These are phyloP conservation scores for Puffinus mauretanicus DNA, from an alignment of 2,113 vertebrate species.

Conservation along the genomic window DNA sequence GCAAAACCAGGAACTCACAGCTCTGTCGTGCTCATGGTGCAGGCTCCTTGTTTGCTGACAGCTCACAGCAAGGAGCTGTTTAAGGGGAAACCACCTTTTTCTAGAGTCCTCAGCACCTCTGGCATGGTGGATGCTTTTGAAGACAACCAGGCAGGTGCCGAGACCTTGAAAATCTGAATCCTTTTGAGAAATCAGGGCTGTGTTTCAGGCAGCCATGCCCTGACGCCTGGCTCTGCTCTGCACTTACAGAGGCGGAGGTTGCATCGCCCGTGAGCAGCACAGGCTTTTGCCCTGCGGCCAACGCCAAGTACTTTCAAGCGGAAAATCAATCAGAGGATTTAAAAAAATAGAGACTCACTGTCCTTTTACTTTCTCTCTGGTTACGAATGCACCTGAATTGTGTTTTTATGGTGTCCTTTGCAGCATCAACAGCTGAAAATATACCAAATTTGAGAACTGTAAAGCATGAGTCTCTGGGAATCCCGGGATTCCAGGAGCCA, in stretches of 20 bases:
- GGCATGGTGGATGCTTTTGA: background rate
- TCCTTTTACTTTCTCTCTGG: too few species aligned
- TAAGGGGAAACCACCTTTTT: background rate
- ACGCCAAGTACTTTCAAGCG: background rate
- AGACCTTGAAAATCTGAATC: background rate
- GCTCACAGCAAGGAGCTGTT: background rate
- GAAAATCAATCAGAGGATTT: background rate
- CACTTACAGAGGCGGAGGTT: background rate
- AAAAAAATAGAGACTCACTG: background rate
- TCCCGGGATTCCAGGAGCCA: background rate
- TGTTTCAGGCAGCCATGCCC: background rate
- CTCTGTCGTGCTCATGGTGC: fast-evolving
- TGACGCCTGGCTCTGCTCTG: background rate
- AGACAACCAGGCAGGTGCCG: background rate
- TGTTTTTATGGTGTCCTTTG: background rate
- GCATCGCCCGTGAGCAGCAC: background rate
- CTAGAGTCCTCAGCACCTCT: background rate
- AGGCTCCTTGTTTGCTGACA: background rate
- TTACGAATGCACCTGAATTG: background rate
- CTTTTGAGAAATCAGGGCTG: background rate
- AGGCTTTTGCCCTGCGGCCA: background rate
- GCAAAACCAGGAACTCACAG: background rate
- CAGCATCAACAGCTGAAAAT: fast-evolving
- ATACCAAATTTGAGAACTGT: fast-evolving
- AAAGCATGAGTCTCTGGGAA: background rate